Base-by-base conservation (phyloP, 2,888 invertebrate genomes). In the Prosopocoilus inquinatus region DNA sequence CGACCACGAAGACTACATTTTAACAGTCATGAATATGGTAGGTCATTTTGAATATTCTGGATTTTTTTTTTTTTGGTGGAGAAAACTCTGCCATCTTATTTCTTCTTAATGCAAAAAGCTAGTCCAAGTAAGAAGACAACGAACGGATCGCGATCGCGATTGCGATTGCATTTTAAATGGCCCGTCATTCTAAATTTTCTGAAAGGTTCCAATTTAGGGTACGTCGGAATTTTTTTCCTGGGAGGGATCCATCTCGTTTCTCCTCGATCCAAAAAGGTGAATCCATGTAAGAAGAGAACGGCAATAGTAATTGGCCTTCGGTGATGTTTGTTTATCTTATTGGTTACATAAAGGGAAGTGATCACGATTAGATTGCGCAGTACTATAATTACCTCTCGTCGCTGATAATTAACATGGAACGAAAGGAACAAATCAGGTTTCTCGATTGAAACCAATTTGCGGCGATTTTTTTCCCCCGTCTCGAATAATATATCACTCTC, bases 11-110 rank as follows among this genome's bases (percentile, higher is more conserved):
- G 82, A 80, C 7, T 87, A 87, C 69, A 80, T 87, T 2, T 75
- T 88, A 59, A 87, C 87, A 4, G 79, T 87, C 56, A 85, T 87
- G 84, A 87, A 87, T 72, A 86, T 87, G 84, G 87, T 79, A 71
- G 68, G 65, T 64, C 34, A 8, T 20, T 34, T 35, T 49, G 11
- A 13, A 46, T 15, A n/a, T 39, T 39, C 43, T 49, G 50, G 15
- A 16, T 2, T n/a, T 2, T 9, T 28, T 41, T n/a, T 48, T 41
- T 48, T 48, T n/a, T n/a, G n/a, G n/a, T n/a, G n/a, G n/a, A n/a
- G n/a, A 43, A n/a, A 35, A 35, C 12, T 9, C 11, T 8, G 9
- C 9, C 12, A 55, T 35, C 32, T 46, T n/a, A n/a, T n/a, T n/a
- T n/a, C n/a, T n/a, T n/a, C n/a, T n/a, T n/a, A n/a, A n/a, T n/a